Percentiles rank a stretch among this genome's conserved stretches.
Evolutionary conservation across 2,888 invertebrate genomes (phyloP).

Genomic region (Trichacis sp.): DNA sequence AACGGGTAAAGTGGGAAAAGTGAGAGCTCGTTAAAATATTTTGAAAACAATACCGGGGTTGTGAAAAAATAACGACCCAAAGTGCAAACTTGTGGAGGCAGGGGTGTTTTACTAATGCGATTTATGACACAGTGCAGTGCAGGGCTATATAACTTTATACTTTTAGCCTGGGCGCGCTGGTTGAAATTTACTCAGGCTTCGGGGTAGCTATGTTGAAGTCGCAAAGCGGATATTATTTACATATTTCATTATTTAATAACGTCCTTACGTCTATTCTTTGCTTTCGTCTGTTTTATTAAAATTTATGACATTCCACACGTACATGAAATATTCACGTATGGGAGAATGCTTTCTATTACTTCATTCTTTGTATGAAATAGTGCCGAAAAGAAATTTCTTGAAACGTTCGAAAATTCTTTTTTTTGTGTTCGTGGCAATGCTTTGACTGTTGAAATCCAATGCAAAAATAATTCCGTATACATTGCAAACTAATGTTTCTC

Average conservation of each 20-base stretch:
- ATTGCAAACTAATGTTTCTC: too few species aligned
- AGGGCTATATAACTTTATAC: slow-evolving; percentile 42
- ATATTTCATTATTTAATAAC: slow-evolving; percentile 50
- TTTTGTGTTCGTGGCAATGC: too few species aligned
- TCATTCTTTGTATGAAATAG: background rate
- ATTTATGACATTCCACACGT: slow-evolving; percentile 18
- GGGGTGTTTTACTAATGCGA: slow-evolving; percentile 42
- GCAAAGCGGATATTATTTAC: slow-evolving; percentile 47
- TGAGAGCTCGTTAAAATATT: slow-evolving; percentile 38
- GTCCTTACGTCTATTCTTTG: slow-evolving; percentile 27
- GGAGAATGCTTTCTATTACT: background rate
- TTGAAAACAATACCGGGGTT: slow-evolving; percentile 31
- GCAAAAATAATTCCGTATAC: too few species aligned
- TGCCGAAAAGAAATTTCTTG: background rate
- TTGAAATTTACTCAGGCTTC: slow-evolving; percentile 39
- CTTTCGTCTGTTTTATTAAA: slow-evolving; percentile 24
- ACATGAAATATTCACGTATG: background rate
- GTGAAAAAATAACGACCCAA: slow-evolving; percentile 24
- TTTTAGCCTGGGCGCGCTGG: slow-evolving; percentile 21
- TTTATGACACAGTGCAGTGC: slow-evolving; percentile 38
- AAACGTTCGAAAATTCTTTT: background rate
- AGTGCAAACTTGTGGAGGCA: slow-evolving; percentile 30
- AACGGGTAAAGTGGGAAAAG: too few species aligned
- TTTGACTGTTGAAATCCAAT: too few species aligned
- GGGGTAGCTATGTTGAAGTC: slow-evolving; percentile 21